Evolutionary conservation across 37 sponge, comb jelly and placozoan species (phyloP), one percentile per base, ranked within the genome.

Genomic region (Haliclona indistincta): DNA sequence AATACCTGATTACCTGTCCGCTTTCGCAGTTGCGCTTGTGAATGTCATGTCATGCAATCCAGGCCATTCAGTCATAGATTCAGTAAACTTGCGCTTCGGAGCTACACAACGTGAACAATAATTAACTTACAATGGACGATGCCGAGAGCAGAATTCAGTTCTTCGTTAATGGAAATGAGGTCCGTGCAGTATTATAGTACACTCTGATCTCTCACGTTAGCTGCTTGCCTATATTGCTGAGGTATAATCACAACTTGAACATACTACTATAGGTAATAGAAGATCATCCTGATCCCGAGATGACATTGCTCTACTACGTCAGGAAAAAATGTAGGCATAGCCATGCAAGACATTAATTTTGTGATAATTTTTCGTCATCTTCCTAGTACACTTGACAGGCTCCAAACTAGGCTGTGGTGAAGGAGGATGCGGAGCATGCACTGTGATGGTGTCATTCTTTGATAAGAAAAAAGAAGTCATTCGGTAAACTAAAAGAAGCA

Each of bases 351-450:
- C 13, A 47, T 47, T 17, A 47, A 47, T 17, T 47, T 15, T 17
- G 51, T 15, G 15, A 47, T 47, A 47, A 47, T 17, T 17, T 47
- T 47, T 47, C 51, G 15, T 47, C 15, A 47, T 47, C 10, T 34
- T 5, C 63, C 13, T 47, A 87, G 88, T 94, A 53, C 72, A 77
- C 0, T 56, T 94, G 32, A 86, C 80, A n/a, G 95, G 95, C 4
- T 80, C 87, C 10, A 94, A 94, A 65, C 68, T 94, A 44, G 95
- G 85, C 10, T 94, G 95, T 78, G 91, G 88, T 6, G 91, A 94
- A 62, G 95, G 95, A 43, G 95, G 95, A 8, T 94, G 95, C 79
- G 95, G 95, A 5, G 91, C 95, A 5, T 94, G 95, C 38, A 94
- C 95, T 52, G 95, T 94, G 29, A 94, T 94, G 95, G 78, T 90